Evolutionary conservation across 2,797 vertebrate genomes (phyloP).

Genomic region (Clarias platycephalus): DNA sequence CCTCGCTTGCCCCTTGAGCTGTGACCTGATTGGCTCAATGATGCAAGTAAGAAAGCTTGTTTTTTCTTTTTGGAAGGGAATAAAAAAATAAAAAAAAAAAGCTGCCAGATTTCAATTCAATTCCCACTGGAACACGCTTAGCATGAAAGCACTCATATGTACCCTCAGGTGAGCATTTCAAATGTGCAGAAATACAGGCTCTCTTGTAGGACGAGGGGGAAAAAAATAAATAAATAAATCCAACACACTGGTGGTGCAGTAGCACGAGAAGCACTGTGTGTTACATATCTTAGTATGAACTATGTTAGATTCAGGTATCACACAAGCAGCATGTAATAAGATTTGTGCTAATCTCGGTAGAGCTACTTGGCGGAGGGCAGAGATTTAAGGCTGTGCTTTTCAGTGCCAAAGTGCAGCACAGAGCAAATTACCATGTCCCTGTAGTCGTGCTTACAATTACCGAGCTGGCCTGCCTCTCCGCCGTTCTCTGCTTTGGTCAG

Average conservation of each 20-base stretch:
- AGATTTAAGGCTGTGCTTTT: conserved; percentile 25
- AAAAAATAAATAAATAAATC: not conserved
- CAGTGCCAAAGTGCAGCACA: conserved; percentile 65
- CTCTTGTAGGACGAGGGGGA: too few species aligned
- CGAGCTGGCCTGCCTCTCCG: conserved; percentile 17
- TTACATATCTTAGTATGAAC: conserved; percentile 16
- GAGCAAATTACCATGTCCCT: conserved; percentile 70
- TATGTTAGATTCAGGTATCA: conserved; percentile 3
- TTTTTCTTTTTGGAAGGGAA: not conserved
- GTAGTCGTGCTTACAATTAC: conserved; percentile 68
- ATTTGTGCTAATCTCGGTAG: conserved; percentile 44
- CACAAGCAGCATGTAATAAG: conserved; percentile 43
- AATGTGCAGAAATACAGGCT: not conserved
- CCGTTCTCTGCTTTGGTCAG: not conserved
- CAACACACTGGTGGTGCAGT: not conserved
- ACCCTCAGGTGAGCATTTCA: not conserved
- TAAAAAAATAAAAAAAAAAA: not conserved
- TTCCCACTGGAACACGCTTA: not conserved
- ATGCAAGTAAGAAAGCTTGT: not conserved
- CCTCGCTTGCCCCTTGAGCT: not conserved
- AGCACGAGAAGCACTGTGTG: not conserved
- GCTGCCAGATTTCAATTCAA: not conserved
- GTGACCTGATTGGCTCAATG: not conserved
- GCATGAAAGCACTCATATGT: not conserved
- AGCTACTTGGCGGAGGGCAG: conserved; percentile 37